phyloP scores from a whole-genome alignment of 2,113 vertebrate genomes.

The Forbesichthys papilliferus region DNA sequence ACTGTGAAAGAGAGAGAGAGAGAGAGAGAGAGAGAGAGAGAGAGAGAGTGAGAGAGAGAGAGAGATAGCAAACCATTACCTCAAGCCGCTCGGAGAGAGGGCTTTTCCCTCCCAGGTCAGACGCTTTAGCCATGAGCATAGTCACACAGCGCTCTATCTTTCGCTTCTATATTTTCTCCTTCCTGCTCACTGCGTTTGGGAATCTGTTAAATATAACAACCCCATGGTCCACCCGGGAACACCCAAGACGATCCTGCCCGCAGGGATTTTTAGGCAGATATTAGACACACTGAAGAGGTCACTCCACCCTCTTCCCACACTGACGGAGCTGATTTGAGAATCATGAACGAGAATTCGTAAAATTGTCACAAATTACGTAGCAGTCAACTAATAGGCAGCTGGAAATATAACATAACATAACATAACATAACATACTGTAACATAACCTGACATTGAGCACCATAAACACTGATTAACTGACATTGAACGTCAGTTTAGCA shows the following conservation, averaged over 20 bases:
- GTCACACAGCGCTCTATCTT: conserved; percentile 14
- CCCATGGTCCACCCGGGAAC: conserved; percentile 84
- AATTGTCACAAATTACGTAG: too few species aligned
- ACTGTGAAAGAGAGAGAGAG: too few species aligned
- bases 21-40: too few species aligned
- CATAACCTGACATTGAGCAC: neutral
- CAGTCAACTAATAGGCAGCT: too few species aligned
- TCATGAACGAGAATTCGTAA: conserved; percentile 8
- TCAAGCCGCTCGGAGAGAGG: conserved; percentile 79
- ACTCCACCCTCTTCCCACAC: conserved; percentile 52
- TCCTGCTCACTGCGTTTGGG: conserved; percentile 71
- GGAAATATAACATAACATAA: neutral
- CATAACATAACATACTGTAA: neutral
- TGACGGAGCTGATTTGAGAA: conserved; percentile 44
- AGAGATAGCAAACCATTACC: conserved; percentile 72
- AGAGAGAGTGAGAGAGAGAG: too few species aligned
- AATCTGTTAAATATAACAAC: conserved; percentile 87
- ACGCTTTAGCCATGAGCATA: conserved; percentile 38
- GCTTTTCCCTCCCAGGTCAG: conserved; percentile 79
- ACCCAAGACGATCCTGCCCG: conserved; percentile 90
- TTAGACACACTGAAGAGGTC: conserved; percentile 73
- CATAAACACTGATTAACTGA: neutral
- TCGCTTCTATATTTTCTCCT: conserved; percentile 15
- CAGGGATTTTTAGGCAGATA: conserved; percentile 75
- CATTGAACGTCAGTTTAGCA: neutral